Base-by-base conservation (phyloP, 64 coral and sea anemone species). In the Montipora sp. region DNA sequence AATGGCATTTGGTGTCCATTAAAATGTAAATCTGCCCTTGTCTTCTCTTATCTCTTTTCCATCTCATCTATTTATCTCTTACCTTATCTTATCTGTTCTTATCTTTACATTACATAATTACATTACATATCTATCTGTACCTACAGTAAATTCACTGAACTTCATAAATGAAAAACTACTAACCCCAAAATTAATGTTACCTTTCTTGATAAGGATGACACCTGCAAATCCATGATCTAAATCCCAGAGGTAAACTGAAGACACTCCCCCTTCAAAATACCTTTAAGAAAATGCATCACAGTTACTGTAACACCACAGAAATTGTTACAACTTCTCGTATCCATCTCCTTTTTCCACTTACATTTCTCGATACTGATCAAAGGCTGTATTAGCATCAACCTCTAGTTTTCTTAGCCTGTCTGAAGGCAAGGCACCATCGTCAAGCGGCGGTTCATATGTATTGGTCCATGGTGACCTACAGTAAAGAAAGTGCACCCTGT, bases 141-240 rank as follows among this genome's bases (percentile, higher is more conserved):
- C 36, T 36, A 0, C 36, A 36, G 36, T 36, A 36, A 36, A 36
- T 36, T 36, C 0, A 36, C 36, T 2, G 36, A 36, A 36, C 36
- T 0, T 36, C 36, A 36, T 36, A 1, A 36, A 36, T 36, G 36
- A 36, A 36, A 36, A 36, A 36, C 36, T 36, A 0, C 36, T 36
- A 36, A 36, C 27, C 1, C 1, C 2, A 36, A 36, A 36, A 36
- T 36, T 36, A 36, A 36, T 36, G 6, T 73, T 86, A 98, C 97
- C 97, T 96, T 98, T 98, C 77, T 98, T 98, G 75, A 98, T 96
- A 45, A 98, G 85, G 77, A 98, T 94, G 66, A 98, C 97, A 79
- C 97, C 97, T 80, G 97, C 97, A 98, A 98, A 98, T 24, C 97
- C 97, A 98, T 96, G 97, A 94, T 98, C 97, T 92, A 98, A 92